Evolutionary conservation across 1,140 invertebrate species (phyloP).

Genomic region (Mamestra configurata): DNA sequence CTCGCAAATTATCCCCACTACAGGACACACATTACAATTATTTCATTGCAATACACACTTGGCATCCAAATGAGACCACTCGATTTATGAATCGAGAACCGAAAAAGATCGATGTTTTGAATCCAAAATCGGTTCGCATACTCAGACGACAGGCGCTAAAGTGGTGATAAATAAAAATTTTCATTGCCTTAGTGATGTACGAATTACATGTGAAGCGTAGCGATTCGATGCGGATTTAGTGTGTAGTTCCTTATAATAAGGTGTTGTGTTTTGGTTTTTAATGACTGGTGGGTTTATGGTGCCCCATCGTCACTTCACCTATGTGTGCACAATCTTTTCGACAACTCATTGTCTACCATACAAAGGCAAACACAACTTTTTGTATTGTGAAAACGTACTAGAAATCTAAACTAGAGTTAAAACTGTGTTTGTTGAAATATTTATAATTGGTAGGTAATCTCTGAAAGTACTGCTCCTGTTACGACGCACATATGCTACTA

Average conservation of each 20-base stretch:
- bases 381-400: no score
- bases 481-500: no score
- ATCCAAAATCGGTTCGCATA: conserved; percentile 40
- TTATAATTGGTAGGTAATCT: no score
- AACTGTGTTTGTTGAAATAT: no score
- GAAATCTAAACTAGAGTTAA: no score
- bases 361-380: not conserved
- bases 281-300: not conserved
- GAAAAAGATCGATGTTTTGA: conserved; percentile 36
- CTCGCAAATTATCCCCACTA: conserved; percentile 11
- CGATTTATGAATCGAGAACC: conserved; percentile 30
- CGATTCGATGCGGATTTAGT: not conserved
- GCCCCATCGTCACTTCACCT: not conserved
- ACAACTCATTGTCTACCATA: not conserved
- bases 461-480: no score
- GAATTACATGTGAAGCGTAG: not conserved
- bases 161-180: conserved; percentile 25
- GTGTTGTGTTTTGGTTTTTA: not conserved
- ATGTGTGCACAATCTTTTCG: not conserved
- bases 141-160: conserved; percentile 14
- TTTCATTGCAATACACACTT: conserved; percentile 21
- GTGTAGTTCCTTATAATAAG: not conserved
- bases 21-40: conserved; percentile 27
- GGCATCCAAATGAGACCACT: conserved; percentile 1
- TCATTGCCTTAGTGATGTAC: conserved; percentile 22